Base-by-base conservation (phyloP, 2,113 vertebrate species). In the Nyctibius bracteatus region DNA sequence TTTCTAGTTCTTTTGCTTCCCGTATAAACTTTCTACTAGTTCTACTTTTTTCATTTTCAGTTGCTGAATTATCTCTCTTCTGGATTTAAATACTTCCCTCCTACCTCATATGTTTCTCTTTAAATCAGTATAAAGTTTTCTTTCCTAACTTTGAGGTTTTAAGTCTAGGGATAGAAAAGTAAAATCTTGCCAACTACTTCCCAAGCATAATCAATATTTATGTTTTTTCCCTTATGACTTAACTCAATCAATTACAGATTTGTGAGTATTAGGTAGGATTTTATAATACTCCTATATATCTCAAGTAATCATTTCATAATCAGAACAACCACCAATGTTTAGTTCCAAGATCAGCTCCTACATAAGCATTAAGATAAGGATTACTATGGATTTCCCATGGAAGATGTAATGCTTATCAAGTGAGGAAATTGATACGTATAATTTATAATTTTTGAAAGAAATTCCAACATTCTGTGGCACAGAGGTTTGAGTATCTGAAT, bases 271-370 rank as follows among this genome's bases (percentile, higher is more conserved):
- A 81, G 55, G 12, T 63, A n/a, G 61, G 55, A 86, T 89, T 95
- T 95, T 92, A 93, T 92, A 94, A 57, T 61, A 71, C 37, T 86
- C 73, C 55, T 79, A 91, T 81, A 84, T 81, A 90, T 73, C 27
- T 93, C 83, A 86, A 91, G 47, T 86, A 92, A 93, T 91, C 35
- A 94, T 92, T 88, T 92, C 17, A 81, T 78, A 90, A 84, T 79
- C 61, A 75, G 59, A 75, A 84, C 57, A 84, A 47, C 61, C 59
- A 75, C 80, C 70, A 78, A 65, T 74, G 65, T 57, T 83, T 88
- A 88, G 43, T 91, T 86, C 63, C 72, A 67, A 86, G 47, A 88
- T 62, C 47, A 41, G 59, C 81, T 92, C 35, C 75, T 96, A 39
- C 44, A 57, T 13, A 67, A 92, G 55, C 78, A 74, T 68, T 93